Conservation (phyloP, 2,797 vertebrate species). For the Schizopygopsis malacanthus region DNA sequence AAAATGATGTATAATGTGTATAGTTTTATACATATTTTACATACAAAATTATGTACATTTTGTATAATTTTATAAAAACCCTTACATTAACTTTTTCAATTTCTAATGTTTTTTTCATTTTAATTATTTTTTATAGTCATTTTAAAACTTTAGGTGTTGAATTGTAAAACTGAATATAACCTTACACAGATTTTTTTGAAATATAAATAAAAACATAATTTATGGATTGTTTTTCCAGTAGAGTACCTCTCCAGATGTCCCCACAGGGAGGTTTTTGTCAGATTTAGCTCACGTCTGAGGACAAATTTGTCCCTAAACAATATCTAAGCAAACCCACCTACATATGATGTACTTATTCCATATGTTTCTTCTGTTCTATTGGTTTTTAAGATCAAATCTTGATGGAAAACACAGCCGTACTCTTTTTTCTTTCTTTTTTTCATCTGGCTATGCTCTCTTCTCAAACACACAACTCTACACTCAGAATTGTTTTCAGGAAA, state of each 20-base stretch:
- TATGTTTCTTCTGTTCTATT: background rate
- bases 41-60: background rate
- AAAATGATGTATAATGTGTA: background rate
- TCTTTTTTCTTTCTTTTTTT: background rate
- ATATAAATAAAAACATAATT: constrained; percentile 4
- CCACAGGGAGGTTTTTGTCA: constrained; percentile 2
- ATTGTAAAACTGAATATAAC: background rate
- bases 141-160: background rate
- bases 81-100: background rate
- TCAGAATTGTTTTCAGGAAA: constrained; percentile 55
- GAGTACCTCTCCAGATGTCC: constrained; percentile 10
- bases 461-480: constrained; percentile 32
- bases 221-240: constrained; percentile 17
- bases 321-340: constrained; percentile 6
- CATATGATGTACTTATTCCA: background rate
- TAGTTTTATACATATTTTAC: background rate
- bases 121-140: background rate
- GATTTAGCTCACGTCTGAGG: constrained; percentile 6
- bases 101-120: background rate
- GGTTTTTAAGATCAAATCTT: background rate
- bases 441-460: constrained; percentile 30
- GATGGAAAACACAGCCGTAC: background rate
- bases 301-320: background rate
- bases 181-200: too few species aligned
- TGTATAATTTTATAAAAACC: background rate